phyloP scores from a whole-genome alignment of 2,888 invertebrate genomes.

The Drosophila helvetica region DNA sequence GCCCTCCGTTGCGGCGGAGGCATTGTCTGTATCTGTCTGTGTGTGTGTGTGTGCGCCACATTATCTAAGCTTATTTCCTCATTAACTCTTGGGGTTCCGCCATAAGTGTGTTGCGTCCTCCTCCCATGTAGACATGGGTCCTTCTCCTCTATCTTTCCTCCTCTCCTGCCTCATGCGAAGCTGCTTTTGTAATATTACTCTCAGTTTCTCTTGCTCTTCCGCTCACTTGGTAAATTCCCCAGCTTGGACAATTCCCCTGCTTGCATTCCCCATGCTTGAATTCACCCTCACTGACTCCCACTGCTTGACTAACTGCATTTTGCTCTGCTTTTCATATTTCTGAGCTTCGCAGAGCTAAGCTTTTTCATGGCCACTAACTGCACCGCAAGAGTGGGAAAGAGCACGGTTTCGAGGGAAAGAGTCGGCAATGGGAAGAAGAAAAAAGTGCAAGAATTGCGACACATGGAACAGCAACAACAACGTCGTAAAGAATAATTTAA shows the following conservation, averaged over 20 bases:
- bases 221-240: constrained; percentile 23
- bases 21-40: constrained; percentile 9
- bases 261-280: background rate
- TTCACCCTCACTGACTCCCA: background rate
- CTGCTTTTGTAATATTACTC: constrained; percentile 63
- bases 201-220: constrained; percentile 52
- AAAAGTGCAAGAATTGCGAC: constrained; percentile 55
- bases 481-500: constrained; percentile 50
- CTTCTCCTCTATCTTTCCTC: background rate
- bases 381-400: constrained; percentile 11
- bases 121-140: background rate
- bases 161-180: constrained; percentile 16
- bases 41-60: constrained; percentile 14
- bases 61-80: constrained; percentile 79
- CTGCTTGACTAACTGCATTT: constrained; percentile 32
- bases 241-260: constrained; percentile 7
- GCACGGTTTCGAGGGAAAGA: too few relatives aligned
- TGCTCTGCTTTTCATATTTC: background rate
- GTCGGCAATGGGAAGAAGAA: constrained; percentile 4
- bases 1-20: constrained; percentile 31
- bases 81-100: constrained; percentile 57
- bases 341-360: constrained; percentile 33
- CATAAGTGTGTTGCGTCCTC: constrained; percentile 9
- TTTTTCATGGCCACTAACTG: constrained; percentile 69
- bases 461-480: constrained; percentile 46